Evolutionary conservation across 2,113 vertebrate species (phyloP).

Genomic region (Lepisosteus osseus): DNA sequence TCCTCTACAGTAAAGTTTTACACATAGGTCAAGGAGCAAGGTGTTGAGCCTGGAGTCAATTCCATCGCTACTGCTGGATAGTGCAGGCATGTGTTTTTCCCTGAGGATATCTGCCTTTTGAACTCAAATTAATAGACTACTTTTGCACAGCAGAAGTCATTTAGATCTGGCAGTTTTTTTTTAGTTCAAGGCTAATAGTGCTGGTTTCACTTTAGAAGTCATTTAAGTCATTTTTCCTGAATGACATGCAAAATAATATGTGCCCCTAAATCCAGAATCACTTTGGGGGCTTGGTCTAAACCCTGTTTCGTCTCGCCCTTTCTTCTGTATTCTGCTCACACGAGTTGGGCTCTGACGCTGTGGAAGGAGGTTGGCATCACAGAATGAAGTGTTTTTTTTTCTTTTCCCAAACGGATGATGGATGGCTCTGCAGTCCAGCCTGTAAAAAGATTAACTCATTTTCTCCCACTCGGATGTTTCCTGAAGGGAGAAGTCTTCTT

Average conservation of each 20-base stretch:
- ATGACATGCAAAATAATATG: slow-evolving; percentile 34
- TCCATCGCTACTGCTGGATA: not conserved
- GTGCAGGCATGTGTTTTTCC: not conserved
- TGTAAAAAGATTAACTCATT: slow-evolving; percentile 65
- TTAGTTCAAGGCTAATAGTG: slow-evolving; percentile 47
- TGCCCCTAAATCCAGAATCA: slow-evolving; percentile 44
- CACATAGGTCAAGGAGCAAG: too few relatives aligned
- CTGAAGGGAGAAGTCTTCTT: slow-evolving; percentile 46
- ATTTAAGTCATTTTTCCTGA: slow-evolving; percentile 35
- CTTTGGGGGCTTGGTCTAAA: slow-evolving; percentile 28
- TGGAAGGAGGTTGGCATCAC: not conserved
- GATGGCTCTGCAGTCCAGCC: slow-evolving; percentile 56
- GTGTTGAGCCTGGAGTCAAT: slow-evolving; percentile 2
- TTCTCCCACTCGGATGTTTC: slow-evolving; percentile 54
- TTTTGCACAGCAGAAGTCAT: slow-evolving; percentile 44
- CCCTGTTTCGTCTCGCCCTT: slow-evolving; percentile 18
- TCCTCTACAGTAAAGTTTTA: too few relatives aligned
- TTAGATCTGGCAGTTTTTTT: slow-evolving; percentile 41
- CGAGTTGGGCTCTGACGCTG: slow-evolving; percentile 14
- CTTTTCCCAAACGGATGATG: slow-evolving; percentile 34
- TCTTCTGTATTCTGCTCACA: slow-evolving; percentile 21
- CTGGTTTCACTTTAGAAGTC: slow-evolving; percentile 50
- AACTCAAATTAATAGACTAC: slow-evolving; percentile 51
- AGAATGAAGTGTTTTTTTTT: slow-evolving; percentile 12
- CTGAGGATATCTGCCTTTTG: slow-evolving; percentile 38